phyloP scores from a whole-genome alignment of 2,888 invertebrate species.

The Standfussiana lucernea region DNA sequence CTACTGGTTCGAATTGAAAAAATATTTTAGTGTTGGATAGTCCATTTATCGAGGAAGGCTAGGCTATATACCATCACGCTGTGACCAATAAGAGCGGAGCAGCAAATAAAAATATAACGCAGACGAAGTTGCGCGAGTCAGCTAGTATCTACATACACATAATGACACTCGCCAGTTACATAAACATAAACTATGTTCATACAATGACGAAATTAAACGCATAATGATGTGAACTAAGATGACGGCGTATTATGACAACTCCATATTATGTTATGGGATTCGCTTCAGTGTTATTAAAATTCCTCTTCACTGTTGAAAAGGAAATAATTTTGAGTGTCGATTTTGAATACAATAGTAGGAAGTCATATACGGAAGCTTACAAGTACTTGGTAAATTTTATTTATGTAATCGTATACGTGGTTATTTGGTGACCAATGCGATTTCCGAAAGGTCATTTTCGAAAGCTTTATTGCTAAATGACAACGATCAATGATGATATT shows the following conservation, averaged over 20 bases:
- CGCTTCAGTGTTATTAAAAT: conserved; percentile 71
- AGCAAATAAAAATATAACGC: no score
- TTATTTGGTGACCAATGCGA: neutral
- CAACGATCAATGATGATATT: neutral
- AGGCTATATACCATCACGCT: no score
- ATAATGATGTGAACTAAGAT: conserved; percentile 73
- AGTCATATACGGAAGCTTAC: conserved; percentile 43
- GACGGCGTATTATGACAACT: conserved; percentile 72
- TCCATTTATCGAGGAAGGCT: no score
- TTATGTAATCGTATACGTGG: conserved; percentile 5
- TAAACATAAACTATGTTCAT: conserved; percentile 64
- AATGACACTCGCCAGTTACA: conserved; percentile 47
- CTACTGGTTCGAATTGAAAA: no score
- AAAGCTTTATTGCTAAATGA: neutral
- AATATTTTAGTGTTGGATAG: no score
- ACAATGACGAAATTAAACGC: conserved; percentile 74
- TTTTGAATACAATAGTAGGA: conserved; percentile 65
- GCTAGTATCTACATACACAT: conserved; percentile 15
- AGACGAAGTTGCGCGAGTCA: no score
- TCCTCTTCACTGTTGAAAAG: conserved; percentile 59
- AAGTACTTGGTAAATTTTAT: conserved; percentile 19
- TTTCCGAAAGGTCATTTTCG: neutral
- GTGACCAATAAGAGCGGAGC: no score
- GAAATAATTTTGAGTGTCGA: conserved; percentile 62
- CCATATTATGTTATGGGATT: conserved; percentile 69